phyloP scores from a whole-genome alignment of 2,113 vertebrate genomes.

The Amia ocellicauda region DNA sequence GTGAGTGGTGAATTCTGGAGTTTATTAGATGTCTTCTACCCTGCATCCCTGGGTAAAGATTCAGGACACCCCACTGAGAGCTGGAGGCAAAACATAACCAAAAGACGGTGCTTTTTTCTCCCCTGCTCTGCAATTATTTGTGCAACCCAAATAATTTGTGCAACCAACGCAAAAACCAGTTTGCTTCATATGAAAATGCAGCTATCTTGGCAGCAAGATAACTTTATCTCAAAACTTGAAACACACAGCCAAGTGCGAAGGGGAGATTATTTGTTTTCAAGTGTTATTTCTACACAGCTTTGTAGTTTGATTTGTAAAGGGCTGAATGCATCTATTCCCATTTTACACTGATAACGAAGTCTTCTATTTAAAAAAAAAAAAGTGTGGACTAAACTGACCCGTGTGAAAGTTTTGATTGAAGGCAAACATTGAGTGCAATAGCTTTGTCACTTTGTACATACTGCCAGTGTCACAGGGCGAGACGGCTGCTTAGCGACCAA shows the following conservation, averaged over 20 bases:
- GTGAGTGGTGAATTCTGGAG: too few relatives aligned
- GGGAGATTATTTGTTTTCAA: background rate
- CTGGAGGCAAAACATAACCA: too few relatives aligned
- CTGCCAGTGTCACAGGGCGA: conserved; percentile 29
- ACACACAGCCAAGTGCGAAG: background rate
- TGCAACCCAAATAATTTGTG: too few relatives aligned
- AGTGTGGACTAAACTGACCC: conserved; percentile 32
- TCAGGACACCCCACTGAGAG: too few relatives aligned
- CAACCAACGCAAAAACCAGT: background rate
- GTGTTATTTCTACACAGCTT: background rate
- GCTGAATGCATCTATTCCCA: conserved; percentile 2
- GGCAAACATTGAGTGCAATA: conserved; percentile 34
- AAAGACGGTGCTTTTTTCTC: too few relatives aligned
- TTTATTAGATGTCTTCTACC: too few relatives aligned
- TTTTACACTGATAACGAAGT: background rate
- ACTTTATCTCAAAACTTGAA: background rate
- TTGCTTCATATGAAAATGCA: background rate
- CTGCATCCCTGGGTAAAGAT: too few relatives aligned
- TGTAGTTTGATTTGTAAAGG: background rate
- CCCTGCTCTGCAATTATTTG: too few relatives aligned
- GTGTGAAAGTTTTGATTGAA: conserved; percentile 34
- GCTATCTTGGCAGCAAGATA: conserved; percentile 1
- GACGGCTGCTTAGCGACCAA: conserved; percentile 40
- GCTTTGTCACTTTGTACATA: conserved; percentile 48
- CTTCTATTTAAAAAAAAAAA: background rate